Percentiles rank a stretch among this genome's conserved stretches.
These are phyloP conservation scores for Allolobophora icterica DNA, from an alignment of 2,888 invertebrate species.

Conservation along the genomic window DNA sequence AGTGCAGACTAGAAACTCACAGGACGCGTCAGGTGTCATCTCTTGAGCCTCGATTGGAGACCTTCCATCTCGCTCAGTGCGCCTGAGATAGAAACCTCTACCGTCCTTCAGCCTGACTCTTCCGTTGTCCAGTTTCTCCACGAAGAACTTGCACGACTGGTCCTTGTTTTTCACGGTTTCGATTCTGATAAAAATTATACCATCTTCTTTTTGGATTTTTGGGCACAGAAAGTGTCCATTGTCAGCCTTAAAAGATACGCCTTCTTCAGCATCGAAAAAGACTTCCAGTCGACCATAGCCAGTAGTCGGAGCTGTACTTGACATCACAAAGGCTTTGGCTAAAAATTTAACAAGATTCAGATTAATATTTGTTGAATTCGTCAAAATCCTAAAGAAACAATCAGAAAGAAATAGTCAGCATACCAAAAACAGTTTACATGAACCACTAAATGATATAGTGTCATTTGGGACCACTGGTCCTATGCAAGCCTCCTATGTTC, in stretches of 20 bases:
- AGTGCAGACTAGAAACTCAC: background rate
- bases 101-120: background rate
- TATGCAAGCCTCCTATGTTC: too few relatives aligned
- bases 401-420: too few relatives aligned
- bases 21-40: background rate
- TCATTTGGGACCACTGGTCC: too few relatives aligned
- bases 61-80: background rate
- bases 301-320: background rate
- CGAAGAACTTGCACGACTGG: background rate
- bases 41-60: background rate
- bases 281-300: background rate
- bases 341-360: background rate
- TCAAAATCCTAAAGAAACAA: too few relatives aligned
- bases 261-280: background rate
- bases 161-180: background rate
- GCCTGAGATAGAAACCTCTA: background rate
- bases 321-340: background rate
- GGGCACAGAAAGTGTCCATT: background rate
- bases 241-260: background rate
- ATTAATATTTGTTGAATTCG: too few relatives aligned
- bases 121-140: background rate
- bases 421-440: too few relatives aligned
- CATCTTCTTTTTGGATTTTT: background rate
- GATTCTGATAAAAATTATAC: too few relatives aligned
- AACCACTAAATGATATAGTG: too few relatives aligned